phyloP scores from a whole-genome alignment of 2,113 vertebrate genomes.

The Catharus minimus region DNA sequence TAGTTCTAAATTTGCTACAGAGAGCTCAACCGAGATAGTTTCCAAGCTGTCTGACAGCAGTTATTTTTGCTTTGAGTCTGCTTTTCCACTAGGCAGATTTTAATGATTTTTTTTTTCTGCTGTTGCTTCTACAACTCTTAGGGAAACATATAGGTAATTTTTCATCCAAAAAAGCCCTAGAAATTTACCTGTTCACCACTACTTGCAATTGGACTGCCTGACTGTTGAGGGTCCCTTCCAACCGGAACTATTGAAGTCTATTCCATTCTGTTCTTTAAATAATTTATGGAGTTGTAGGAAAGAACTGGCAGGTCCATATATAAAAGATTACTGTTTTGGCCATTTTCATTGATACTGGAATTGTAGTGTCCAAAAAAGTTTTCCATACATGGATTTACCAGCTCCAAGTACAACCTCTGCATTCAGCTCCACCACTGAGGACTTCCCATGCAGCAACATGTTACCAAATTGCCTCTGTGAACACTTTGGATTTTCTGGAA shows the following conservation, averaged over 20 bases:
- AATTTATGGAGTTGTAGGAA: neutral
- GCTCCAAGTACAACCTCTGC: neutral
- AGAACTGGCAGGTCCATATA: neutral
- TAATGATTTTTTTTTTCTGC: neutral
- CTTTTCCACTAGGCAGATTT: neutral
- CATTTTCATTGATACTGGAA: neutral
- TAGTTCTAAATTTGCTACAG: neutral
- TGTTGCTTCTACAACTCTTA: neutral
- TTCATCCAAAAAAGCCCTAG: accelerated
- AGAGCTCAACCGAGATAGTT: neutral
- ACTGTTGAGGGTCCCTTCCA: neutral
- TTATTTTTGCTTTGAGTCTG: neutral
- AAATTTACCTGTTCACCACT: neutral
- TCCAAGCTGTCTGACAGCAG: neutral
- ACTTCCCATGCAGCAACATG: neutral
- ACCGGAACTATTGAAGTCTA: neutral
- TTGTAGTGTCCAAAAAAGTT: neutral
- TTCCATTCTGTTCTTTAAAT: neutral
- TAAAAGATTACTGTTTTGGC: neutral
- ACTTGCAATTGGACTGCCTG: neutral
- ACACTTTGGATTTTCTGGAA: neutral
- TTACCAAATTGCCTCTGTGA: neutral
- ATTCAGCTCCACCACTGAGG: neutral
- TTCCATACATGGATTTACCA: neutral
- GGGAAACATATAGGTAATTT: neutral